These are phyloP conservation scores for Diarsia dahlii DNA, from an alignment of 2,888 invertebrate genomes.

Conservation along the genomic window DNA sequence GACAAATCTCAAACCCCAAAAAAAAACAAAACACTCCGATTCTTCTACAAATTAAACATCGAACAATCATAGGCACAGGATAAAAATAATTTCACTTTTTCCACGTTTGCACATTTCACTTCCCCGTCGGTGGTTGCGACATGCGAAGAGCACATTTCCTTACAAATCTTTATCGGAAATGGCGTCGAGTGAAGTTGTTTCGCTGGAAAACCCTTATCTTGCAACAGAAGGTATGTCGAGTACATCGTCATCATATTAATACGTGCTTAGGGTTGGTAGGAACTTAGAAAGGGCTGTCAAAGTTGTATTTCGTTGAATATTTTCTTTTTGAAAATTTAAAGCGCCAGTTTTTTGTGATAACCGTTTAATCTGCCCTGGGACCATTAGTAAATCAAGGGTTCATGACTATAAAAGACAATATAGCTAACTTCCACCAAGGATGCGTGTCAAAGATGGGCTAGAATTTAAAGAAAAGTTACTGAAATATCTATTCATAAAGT, in stretches of 20 bases:
- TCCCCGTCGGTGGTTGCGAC: constrained; percentile 40
- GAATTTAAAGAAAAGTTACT: not conserved
- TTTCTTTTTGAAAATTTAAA: not conserved
- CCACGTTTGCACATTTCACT: constrained; percentile 41
- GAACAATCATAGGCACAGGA: constrained; percentile 25
- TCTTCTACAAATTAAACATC: constrained; percentile 31
- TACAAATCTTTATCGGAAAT: constrained; percentile 84
- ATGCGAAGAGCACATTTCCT: constrained; percentile 75
- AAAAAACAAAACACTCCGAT: not conserved
- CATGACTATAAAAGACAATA: not conserved
- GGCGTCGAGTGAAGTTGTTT: constrained; percentile 78
- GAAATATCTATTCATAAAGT: not conserved
- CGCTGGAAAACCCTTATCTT: constrained; percentile 81
- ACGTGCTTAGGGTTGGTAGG: constrained; percentile 40
- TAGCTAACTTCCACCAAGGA: too few species aligned
- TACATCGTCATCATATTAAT: constrained; percentile 65
- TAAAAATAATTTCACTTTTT: constrained; percentile 54
- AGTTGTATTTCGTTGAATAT: not conserved
- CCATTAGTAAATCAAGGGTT: not conserved
- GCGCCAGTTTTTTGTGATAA: not conserved
- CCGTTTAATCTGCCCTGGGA: not conserved
- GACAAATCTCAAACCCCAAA: not conserved
- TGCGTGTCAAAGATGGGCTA: not conserved
- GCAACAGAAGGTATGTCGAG: constrained; percentile 78
- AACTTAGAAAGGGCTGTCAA: not conserved